Evolutionary conservation across 2,888 invertebrate species (phyloP).

Genomic region (Apotomis turbidana): DNA sequence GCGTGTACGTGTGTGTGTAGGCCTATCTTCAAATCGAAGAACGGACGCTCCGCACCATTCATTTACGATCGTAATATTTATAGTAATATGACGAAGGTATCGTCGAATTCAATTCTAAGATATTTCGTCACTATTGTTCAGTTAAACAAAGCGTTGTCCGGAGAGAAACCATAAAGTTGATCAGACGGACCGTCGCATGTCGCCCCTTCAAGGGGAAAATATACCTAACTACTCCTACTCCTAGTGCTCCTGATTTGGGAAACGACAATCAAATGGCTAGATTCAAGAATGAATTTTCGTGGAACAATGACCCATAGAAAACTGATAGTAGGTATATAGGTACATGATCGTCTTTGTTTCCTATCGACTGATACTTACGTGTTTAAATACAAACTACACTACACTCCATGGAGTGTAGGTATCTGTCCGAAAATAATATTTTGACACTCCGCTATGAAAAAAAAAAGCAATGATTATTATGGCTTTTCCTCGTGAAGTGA

Average conservation of each 20-base stretch:
- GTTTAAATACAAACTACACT: too few species aligned
- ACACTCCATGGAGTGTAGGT: too few species aligned
- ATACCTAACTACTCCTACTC: not conserved
- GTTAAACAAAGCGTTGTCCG: conserved; percentile 18
- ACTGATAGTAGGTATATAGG: not conserved
- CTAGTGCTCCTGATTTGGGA: not conserved
- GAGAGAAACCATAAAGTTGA: conserved; percentile 2
- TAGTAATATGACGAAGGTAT: conserved; percentile 22
- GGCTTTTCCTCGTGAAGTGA: too few species aligned
- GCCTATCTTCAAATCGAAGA: not conserved
- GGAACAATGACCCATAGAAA: conserved; percentile 8
- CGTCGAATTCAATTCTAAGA: not conserved
- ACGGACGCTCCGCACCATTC: not conserved
- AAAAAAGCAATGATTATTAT: too few species aligned
- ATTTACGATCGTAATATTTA: conserved; percentile 7
- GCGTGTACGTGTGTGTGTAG: not conserved
- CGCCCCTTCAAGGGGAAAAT: not conserved
- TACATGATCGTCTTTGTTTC: not conserved
- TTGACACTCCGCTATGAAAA: too few species aligned
- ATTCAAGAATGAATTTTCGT: not conserved
- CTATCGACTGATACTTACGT: too few species aligned
- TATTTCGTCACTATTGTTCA: conserved; percentile 11
- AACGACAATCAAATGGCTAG: not conserved
- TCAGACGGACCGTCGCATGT: not conserved
- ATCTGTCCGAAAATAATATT: too few species aligned